A percentile compares a stretch with the other conserved stretches of the same genome.
Evolutionary conservation across 2,888 invertebrate genomes (phyloP).

Genomic region (Hemicrepidius hirtus): DNA sequence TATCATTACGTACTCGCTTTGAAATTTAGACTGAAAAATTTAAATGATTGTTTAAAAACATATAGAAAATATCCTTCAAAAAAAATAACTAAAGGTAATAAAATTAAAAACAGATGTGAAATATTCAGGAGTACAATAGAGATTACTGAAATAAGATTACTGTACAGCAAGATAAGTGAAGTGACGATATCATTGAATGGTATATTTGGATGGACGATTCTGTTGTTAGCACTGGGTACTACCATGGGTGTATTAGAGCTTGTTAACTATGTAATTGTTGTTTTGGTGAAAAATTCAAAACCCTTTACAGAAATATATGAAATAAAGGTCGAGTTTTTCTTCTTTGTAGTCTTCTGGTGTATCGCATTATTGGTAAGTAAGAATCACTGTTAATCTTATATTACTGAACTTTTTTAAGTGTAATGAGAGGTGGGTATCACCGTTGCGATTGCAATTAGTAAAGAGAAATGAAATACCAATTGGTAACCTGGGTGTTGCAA

Average conservation of each 20-base stretch:
- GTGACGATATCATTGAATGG: not conserved
- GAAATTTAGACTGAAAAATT: not conserved
- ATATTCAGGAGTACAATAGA: not conserved
- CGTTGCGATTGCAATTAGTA: no score
- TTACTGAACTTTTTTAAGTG: no score
- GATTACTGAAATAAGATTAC: not conserved
- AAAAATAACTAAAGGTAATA: not conserved
- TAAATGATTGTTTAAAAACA: not conserved
- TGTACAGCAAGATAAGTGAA: not conserved
- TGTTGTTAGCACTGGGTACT: not conserved
- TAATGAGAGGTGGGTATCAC: no score
- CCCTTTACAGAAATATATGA: not conserved
- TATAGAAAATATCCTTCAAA: not conserved
- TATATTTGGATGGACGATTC: slow-evolving; percentile 9
- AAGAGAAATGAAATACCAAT: no score
- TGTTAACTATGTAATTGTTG: not conserved
- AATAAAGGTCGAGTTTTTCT: not conserved
- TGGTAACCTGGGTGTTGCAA: no score
- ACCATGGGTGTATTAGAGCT: slow-evolving; percentile 1
- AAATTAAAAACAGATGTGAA: not conserved
- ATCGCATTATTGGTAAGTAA: not conserved
- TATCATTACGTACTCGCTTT: not conserved
- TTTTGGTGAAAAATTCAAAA: not conserved
- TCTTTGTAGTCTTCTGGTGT: not conserved
- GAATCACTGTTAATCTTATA: no score